Base-by-base conservation (phyloP, 2,797 vertebrate genomes). In the Gymnocypris eckloni region DNA sequence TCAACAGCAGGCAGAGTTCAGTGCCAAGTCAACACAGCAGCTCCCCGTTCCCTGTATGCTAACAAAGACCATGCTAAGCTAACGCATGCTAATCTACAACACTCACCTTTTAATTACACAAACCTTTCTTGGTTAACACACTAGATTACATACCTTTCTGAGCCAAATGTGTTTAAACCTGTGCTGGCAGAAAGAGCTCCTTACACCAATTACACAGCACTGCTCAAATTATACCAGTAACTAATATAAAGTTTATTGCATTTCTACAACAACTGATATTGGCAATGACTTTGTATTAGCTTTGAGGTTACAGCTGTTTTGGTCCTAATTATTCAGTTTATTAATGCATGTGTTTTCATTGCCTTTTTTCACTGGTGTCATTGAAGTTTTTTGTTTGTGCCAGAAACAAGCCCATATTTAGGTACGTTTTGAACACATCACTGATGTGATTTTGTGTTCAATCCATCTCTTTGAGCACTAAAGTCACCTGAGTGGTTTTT, bases 401-500 rank as follows among this genome's bases (percentile, higher is more conserved):
- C 59, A 73, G 25, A 86, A 39, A 72, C 11, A 80, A 84, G 50
- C 20, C 25, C 25, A 33, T 50, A 75, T 81, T 81, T 73, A 73
- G 43, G 28, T 48, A 75, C 43, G 54, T 50, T 86, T 54, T 71
- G n/a, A 79, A 81, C 56, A 86, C 28, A 78, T 72, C 84, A 73
- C 82, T 85, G 52, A 50, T 61, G 45, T 64, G 43, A 15, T 25
- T 88, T 76, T 84, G 61, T 73, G 25, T 87, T 84, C 86, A 72
- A 86, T 86, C 84, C 79, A 66, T 89, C 87, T 83, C 25, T 66
- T 45, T 77, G 75, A 83, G 28, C 64, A 64, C 52, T 45, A 77
- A 86, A 83, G 83, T 86, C 84, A 89, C 87, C 81, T 67, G 71
- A 79, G 75, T 82, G 81, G 25, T 50, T 86, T 83, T 82, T 64